A percentile compares a stretch with the other conserved stretches of the same genome.
Evolutionary conservation across 2,888 invertebrate genomes (phyloP).

Genomic region (Agriotes lineatus): DNA sequence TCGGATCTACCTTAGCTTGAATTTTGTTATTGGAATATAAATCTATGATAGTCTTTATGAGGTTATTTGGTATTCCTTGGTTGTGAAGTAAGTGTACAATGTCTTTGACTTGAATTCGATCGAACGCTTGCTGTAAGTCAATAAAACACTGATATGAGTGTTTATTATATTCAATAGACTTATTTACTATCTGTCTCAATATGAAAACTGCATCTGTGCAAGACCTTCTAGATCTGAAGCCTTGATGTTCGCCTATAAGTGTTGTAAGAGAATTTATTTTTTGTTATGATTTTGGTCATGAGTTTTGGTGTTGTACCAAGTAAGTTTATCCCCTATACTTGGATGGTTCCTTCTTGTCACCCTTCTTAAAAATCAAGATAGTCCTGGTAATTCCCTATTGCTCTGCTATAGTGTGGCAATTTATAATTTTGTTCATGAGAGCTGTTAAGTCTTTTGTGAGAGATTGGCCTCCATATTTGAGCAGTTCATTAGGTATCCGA

Average conservation of each 20-base stretch:
- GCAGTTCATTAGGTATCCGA: conserved; percentile 10
- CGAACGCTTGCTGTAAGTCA: too few species aligned
- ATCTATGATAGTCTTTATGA: too few species aligned
- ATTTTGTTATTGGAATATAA: too few species aligned
- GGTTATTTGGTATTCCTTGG: too few species aligned
- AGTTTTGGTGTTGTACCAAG: background rate
- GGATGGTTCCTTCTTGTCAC: conserved; percentile 10
- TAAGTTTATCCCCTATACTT: background rate
- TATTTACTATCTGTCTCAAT: too few species aligned
- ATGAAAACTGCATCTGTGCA: too few species aligned
- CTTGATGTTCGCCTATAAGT: background rate
- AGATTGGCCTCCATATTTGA: conserved; percentile 11
- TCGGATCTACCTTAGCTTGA: too few species aligned
- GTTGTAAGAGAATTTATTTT: background rate
- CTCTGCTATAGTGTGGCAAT: conserved; percentile 1
- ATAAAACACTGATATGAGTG: too few species aligned
- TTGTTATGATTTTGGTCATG: background rate
- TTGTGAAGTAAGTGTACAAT: too few species aligned
- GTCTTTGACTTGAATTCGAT: too few species aligned
- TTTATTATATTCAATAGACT: too few species aligned
- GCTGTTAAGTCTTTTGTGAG: conserved; percentile 2
- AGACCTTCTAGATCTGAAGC: background rate
- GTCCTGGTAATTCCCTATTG: background rate
- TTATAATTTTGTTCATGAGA: conserved; percentile 9
- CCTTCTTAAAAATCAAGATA: background rate